Evolutionary conservation across 2,113 vertebrate genomes (phyloP).

Genomic region (Orientallactaga bullata): DNA sequence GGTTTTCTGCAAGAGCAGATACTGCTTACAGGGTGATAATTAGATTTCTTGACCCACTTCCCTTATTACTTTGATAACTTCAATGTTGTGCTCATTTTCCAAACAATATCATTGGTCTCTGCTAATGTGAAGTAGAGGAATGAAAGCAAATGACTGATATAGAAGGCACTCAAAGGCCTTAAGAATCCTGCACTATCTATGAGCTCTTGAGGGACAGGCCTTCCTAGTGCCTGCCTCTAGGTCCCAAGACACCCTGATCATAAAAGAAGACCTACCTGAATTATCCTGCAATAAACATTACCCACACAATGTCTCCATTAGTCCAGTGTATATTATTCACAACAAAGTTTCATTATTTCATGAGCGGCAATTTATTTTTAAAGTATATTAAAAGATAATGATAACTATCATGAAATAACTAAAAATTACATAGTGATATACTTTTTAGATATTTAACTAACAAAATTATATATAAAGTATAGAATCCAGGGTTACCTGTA

Average conservation of each 20-base stretch:
- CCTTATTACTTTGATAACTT: slow-evolving; percentile 10
- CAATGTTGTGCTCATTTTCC: slow-evolving; percentile 19
- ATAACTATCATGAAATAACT: neutral
- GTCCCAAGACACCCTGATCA: neutral
- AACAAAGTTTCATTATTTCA: slow-evolving; percentile 35
- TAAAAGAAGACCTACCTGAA: neutral
- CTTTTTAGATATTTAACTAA: no score
- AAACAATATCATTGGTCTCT: slow-evolving; percentile 25
- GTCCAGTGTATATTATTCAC: slow-evolving; percentile 15
- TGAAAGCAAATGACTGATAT: slow-evolving; percentile 39
- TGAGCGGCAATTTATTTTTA: neutral
- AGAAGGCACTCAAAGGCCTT: neutral
- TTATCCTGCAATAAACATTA: neutral
- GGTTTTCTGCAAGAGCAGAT: slow-evolving; percentile 2
- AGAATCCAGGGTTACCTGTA: neutral
- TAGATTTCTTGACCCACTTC: neutral
- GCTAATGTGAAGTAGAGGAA: slow-evolving; percentile 12
- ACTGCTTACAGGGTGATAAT: neutral
- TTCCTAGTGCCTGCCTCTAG: neutral
- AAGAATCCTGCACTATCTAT: neutral
- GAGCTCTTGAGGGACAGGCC: slow-evolving; percentile 7
- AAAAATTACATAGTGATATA: no score
- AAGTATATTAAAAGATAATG: neutral
- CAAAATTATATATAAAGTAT: neutral
- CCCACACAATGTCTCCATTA: neutral